These are phyloP conservation scores for Ophioderma brevispina DNA, from an alignment of 35 echinoderm and acorn worm genomes.

Conservation along the genomic window DNA sequence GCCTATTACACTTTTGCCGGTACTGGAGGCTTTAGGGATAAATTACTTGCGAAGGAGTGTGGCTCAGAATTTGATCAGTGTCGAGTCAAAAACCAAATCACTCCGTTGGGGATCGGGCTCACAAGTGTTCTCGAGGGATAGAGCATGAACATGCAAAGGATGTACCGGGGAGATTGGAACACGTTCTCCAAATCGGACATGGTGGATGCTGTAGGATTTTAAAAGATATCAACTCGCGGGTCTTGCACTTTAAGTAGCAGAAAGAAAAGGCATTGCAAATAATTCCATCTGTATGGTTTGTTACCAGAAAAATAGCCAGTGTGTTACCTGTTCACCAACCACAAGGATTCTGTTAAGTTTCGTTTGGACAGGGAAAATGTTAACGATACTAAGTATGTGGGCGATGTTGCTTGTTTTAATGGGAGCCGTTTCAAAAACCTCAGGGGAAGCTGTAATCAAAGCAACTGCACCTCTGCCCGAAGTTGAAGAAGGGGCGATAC, in stretches of 20 bases:
- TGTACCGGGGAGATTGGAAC: not conserved
- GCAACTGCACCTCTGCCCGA: not conserved
- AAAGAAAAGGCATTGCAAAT: no score
- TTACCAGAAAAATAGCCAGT: not conserved
- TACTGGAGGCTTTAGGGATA: not conserved
- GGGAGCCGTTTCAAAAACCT: not conserved
- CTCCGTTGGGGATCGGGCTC: not conserved
- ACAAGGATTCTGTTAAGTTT: no score
- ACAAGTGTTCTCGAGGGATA: not conserved
- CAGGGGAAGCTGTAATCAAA: not conserved
- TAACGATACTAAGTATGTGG: not conserved
- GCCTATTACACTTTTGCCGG: constrained; percentile 8
- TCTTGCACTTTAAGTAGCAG: no score
- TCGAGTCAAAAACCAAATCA: constrained; percentile 6
- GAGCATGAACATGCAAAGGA: not conserved
- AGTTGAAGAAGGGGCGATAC: not conserved
- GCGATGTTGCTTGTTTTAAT: not conserved
- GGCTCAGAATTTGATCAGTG: not conserved
- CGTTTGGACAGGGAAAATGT: no score
- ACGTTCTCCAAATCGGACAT: not conserved
- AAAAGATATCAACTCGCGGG: no score
- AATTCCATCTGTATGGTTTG: not conserved
- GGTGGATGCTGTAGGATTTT: not conserved
- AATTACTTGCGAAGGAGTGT: not conserved
- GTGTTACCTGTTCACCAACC: not conserved